phyloP scores from a whole-genome alignment of 2,797 vertebrate genomes.

The Sciurus vulgaris region DNA sequence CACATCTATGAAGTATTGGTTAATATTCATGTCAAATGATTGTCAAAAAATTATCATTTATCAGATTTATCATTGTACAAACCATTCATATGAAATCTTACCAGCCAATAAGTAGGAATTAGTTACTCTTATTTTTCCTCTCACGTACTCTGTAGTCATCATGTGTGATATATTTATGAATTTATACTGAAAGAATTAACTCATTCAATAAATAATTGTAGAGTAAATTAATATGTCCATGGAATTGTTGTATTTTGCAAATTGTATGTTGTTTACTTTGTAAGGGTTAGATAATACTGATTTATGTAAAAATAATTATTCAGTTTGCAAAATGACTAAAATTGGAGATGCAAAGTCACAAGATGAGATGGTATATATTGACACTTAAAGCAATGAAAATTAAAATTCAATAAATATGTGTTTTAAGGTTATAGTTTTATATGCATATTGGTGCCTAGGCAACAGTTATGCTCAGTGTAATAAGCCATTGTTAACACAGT shows the following conservation, averaged over 20 bases:
- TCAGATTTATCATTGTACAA: not conserved
- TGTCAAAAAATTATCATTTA: not conserved
- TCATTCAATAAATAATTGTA: not conserved
- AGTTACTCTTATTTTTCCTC: not conserved
- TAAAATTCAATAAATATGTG: not conserved
- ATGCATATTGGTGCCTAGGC: not conserved
- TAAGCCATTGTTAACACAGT: not conserved
- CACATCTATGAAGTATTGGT: not conserved
- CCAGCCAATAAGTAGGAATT: not conserved
- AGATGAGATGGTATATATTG: not conserved
- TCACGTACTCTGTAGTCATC: not conserved
- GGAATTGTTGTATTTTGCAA: not conserved
- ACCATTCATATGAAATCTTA: not conserved
- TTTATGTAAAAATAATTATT: constrained; percentile 1
- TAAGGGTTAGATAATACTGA: not conserved
- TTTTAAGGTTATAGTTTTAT: not conserved
- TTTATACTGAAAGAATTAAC: not conserved
- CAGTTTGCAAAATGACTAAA: not conserved
- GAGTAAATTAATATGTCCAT: not conserved
- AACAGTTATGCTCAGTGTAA: not conserved
- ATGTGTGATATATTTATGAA: not conserved
- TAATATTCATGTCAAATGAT: not conserved
- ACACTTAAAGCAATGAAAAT: not conserved
- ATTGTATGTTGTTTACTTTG: not conserved
- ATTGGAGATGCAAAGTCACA: not conserved